Percentiles rank a stretch among this genome's conserved stretches.
These are phyloP conservation scores for Lithobates sylvaticus DNA, from an alignment of 2,797 vertebrate species.

Conservation along the genomic window DNA sequence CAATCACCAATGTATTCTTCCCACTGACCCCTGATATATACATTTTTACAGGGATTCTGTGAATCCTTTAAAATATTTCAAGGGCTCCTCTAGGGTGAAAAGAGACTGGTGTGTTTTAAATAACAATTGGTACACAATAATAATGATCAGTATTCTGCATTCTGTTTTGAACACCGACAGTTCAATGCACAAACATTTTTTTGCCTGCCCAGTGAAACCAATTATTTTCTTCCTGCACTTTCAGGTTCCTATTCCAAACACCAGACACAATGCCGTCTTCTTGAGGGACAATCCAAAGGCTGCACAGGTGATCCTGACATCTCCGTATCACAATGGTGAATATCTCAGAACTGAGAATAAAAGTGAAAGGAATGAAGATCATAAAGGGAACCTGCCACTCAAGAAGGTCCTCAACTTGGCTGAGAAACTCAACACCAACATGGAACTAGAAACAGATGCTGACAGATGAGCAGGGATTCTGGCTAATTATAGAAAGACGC, in stretches of 20 bases:
- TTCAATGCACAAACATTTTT: too few species aligned
- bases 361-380: background rate
- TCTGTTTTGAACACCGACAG: too few species aligned
- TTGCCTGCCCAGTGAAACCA: background rate
- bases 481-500: too few species aligned
- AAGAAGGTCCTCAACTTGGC: background rate
- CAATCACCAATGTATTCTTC: too few species aligned
- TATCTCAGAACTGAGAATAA: background rate
- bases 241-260: constrained; percentile 36
- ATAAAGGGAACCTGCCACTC: too few species aligned
- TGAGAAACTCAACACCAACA: background rate
- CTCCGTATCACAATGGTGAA: background rate
- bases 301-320: background rate
- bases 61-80: too few species aligned
- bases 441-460: background rate
- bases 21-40: too few species aligned
- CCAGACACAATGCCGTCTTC: constrained; percentile 50
- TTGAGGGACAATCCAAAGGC: constrained; percentile 14
- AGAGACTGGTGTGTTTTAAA: too few species aligned
- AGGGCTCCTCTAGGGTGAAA: too few species aligned
- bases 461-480: background rate
- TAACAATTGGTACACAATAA: too few species aligned
- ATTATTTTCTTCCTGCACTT: background rate
- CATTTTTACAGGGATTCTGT: too few species aligned
- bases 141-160: too few species aligned